These are phyloP conservation scores for Gymnorhina tibicen DNA, from an alignment of 2,113 vertebrate genomes.

Conservation along the genomic window DNA sequence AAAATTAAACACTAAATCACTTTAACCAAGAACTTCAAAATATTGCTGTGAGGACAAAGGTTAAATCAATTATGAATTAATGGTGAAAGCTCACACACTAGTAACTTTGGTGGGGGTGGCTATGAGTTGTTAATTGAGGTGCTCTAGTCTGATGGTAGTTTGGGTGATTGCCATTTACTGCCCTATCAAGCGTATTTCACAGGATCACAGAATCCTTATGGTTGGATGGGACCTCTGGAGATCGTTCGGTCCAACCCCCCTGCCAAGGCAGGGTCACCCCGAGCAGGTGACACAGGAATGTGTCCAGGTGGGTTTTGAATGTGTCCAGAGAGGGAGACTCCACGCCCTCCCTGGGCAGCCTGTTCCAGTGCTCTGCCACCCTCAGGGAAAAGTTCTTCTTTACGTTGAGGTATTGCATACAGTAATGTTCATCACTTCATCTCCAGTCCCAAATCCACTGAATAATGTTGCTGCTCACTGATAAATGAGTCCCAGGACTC, in stretches of 20 bases:
- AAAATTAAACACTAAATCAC: constrained; percentile 38
- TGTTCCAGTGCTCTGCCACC: neutral
- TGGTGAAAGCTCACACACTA: constrained; percentile 2
- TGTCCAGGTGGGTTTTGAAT: neutral
- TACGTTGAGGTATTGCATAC: neutral
- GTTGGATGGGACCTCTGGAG: neutral
- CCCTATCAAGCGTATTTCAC: neutral
- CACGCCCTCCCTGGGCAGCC: fast-evolving
- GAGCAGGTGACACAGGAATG: fast-evolving
- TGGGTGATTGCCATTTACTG: neutral
- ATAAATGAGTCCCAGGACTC: neutral
- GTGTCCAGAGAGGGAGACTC: neutral
- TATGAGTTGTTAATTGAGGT: neutral
- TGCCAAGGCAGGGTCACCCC: neutral
- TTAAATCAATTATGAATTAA: constrained; percentile 52
- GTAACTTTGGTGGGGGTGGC: neutral
- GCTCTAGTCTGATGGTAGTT: neutral
- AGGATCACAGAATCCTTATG: neutral
- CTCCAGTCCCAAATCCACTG: neutral
- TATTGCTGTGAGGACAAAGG: constrained; percentile 31
- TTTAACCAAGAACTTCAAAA: constrained; percentile 49
- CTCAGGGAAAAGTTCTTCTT: neutral
- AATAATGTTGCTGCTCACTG: neutral
- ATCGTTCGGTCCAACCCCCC: neutral
- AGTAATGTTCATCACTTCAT: neutral